phyloP scores from a whole-genome alignment of 2,113 vertebrate genomes.

The Microcebus murinus region DNA sequence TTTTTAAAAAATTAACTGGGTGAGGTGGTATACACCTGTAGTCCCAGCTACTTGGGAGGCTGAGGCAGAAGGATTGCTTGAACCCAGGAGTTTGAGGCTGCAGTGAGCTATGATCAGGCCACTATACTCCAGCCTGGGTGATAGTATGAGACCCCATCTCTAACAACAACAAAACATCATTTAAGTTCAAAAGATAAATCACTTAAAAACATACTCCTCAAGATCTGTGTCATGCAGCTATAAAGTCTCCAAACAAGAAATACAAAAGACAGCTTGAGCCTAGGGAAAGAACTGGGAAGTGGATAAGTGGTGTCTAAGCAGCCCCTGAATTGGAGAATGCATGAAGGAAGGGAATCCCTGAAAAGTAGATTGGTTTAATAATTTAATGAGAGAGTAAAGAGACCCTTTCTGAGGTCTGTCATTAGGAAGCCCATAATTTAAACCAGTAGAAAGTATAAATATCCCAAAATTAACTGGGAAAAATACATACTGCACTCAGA shows the following conservation, averaged over 20 bases:
- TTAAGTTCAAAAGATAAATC: conserved; percentile 19
- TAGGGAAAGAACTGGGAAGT: neutral
- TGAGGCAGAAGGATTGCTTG: too few relatives aligned
- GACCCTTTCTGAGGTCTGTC: neutral
- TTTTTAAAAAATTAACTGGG: too few relatives aligned
- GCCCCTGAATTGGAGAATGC: neutral
- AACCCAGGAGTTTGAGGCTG: too few relatives aligned
- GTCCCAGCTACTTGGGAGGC: too few relatives aligned
- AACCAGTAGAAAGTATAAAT: conserved; percentile 21
- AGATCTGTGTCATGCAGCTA: neutral
- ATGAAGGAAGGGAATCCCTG: neutral
- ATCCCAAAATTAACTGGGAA: conserved; percentile 16
- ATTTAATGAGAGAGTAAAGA: neutral
- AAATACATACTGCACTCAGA: neutral
- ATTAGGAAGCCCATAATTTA: conserved; percentile 28
- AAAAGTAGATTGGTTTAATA: neutral
- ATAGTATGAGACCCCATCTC: too few relatives aligned
- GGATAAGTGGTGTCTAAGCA: neutral
- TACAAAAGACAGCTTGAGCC: conserved; percentile 12
- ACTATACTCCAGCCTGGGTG: too few relatives aligned
- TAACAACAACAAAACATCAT: neutral
- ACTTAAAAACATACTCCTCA: conserved; percentile 37
- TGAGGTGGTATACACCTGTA: too few relatives aligned
- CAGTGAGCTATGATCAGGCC: too few relatives aligned
- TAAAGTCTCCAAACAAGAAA: neutral